phyloP scores from a whole-genome alignment of 2,888 invertebrate genomes.

The Lasius platythorax region DNA sequence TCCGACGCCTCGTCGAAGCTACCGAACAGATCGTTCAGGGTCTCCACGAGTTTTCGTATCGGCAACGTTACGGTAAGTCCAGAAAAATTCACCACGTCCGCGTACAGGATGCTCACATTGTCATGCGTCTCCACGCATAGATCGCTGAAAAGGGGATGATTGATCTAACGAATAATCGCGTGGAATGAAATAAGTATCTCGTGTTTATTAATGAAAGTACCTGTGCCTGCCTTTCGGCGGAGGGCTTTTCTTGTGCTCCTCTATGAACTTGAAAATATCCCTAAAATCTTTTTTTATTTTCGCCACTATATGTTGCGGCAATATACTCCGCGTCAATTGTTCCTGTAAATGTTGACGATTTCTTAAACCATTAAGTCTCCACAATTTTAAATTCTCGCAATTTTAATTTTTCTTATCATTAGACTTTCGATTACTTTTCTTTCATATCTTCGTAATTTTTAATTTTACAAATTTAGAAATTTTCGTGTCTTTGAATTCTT shows the following conservation, averaged over 20 bases:
- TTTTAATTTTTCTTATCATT: background rate
- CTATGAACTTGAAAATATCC: slow-evolving; percentile 85
- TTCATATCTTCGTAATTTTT: background rate
- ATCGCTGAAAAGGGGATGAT: slow-evolving; percentile 89
- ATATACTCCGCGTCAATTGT: slow-evolving; percentile 93
- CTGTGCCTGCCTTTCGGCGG: slow-evolving; percentile 84
- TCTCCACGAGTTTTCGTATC: slow-evolving; percentile 93
- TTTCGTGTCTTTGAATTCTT: background rate
- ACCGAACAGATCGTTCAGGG: slow-evolving; percentile 96
- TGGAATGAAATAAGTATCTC: background rate
- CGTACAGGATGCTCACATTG: slow-evolving; percentile 96
- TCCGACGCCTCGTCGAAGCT: slow-evolving; percentile 96
- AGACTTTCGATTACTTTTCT: background rate
- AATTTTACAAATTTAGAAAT: slow-evolving; percentile 1
- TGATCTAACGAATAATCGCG: background rate
- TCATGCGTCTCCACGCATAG: slow-evolving; percentile 95
- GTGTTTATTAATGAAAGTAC: slow-evolving; percentile 75
- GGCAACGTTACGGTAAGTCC: slow-evolving; percentile 94
- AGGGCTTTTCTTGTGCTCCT: slow-evolving; percentile 84
- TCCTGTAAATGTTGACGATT: slow-evolving; percentile 87
- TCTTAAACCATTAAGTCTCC: background rate
- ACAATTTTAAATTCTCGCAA: background rate
- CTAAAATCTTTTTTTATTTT: slow-evolving; percentile 88
- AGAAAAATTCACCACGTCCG: slow-evolving; percentile 97
- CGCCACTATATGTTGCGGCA: slow-evolving; percentile 94